Evolutionary conservation across 2,113 vertebrate genomes (phyloP), one percentile per base, ranked within the genome.

Genomic region (Passer domesticus): DNA sequence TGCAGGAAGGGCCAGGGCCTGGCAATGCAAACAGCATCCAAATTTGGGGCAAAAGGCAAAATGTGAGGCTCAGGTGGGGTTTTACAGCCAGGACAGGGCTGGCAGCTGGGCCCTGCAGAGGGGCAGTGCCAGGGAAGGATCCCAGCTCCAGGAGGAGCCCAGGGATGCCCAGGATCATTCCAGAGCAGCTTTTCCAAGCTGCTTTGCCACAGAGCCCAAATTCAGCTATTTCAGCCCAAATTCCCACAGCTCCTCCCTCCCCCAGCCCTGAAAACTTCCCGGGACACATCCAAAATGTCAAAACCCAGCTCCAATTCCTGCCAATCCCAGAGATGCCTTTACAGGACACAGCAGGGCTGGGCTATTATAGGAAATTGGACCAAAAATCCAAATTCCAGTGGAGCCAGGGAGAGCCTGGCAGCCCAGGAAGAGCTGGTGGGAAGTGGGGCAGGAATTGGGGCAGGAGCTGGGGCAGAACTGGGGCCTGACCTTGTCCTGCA

Each of bases 401-500:
- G 78, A 59, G 64, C 24, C 46, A 84, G 74, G 7, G 43, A 33
- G 63, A 3, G 44, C 5, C 56, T 8, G 55, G 49, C 75, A 90
- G 70, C 13, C 30, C 37, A 22, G 31, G 59, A 6, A 0, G 6
- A 0, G 2, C 50, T 33, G 63, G 9, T 1, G n/a, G 55, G 69
- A 49, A 46, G 15, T 4, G 0, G 25, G 87, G 41, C 2, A 17
- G 50, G 9, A 35, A n/a, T 0, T 3, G 17, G 43, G n/a, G 43
- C 15, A 33, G 35, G 47, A 28, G 52, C 8, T 1, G 0, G 18
- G 86, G 52, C 3, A 33, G 60, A 37, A 9, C 0, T 2, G 27
- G 18, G 67, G 13, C 56, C 69, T 95, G 92, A 99, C 99, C 99
- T 98, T 98, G 82, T 97, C 98, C 92, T 99, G 98, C 95, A 98